Conservation (phyloP, 2,797 vertebrate genomes). For the Urophycis tenuis region DNA sequence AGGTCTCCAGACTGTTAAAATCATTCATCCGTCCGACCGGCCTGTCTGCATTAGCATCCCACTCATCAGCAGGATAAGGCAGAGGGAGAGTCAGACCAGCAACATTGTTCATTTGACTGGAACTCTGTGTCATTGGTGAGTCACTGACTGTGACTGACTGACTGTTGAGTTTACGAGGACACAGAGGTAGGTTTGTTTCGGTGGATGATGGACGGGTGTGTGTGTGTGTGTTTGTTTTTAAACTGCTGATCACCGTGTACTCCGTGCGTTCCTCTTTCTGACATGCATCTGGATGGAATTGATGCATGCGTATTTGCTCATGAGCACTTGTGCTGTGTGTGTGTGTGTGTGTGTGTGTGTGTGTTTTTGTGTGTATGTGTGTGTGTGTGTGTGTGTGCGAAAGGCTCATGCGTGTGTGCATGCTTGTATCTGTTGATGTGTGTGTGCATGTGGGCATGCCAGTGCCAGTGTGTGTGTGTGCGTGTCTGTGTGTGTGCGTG, state of each 20-base stretch:
- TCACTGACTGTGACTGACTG: not conserved
- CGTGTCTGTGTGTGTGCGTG: conserved; percentile 37
- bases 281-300: too few species aligned
- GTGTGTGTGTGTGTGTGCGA: not conserved
- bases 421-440: conserved; percentile 7
- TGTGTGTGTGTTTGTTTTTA: too few species aligned
- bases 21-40: not conserved
- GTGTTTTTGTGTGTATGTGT: not conserved
- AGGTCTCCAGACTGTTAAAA: not conserved
- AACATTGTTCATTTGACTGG: not conserved
- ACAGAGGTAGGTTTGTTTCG: not conserved
- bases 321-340: not conserved
- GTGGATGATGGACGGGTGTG: too few species aligned
- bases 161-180: not conserved
- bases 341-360: not conserved
- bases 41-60: not conserved
- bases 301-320: conserved; percentile 13
- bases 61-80: not conserved
- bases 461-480: not conserved
- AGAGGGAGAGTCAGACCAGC: not conserved
- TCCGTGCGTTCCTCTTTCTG: not conserved
- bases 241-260: not conserved
- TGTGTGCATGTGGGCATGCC: conserved; percentile 10
- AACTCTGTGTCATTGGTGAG: not conserved
- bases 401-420: too few species aligned